Conservation (phyloP, 2,113 vertebrate species). For the Cyprinodon brontotheroides region DNA sequence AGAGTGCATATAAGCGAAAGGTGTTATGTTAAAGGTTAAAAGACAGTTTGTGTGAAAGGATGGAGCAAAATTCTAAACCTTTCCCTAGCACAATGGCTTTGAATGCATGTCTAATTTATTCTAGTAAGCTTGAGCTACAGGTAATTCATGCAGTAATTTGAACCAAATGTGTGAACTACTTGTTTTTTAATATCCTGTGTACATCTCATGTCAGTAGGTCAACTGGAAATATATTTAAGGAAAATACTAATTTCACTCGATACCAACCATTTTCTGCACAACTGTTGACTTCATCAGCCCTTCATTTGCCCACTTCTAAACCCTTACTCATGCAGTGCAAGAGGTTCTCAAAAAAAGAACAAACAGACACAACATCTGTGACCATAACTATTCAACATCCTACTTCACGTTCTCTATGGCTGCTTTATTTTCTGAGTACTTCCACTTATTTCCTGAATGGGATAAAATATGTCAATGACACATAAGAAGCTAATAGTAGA, state of each 20-base stretch:
- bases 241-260: not conserved
- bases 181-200: not conserved
- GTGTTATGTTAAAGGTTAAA: too few relatives aligned
- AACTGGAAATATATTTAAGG: not conserved
- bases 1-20: too few relatives aligned
- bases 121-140: too few relatives aligned
- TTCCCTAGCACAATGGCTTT: too few relatives aligned
- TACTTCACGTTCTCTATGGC: not conserved
- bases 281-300: not conserved
- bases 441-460: slow-evolving; percentile 16
- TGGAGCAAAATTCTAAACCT: too few relatives aligned
- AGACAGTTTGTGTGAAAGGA: too few relatives aligned
- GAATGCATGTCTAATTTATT: too few relatives aligned
- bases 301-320: not conserved
- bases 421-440: not conserved
- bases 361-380: not conserved
- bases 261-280: not conserved
- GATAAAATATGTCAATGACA: slow-evolving; percentile 23
- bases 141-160: too few relatives aligned
- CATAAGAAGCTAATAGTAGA: slow-evolving; percentile 24
- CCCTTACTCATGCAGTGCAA: not conserved
- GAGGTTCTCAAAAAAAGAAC: not conserved
- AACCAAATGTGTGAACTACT: too few relatives aligned
- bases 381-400: not conserved
- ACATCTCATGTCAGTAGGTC: not conserved